Evolutionary conservation across 2,888 invertebrate genomes (phyloP), one percentile per base, ranked within the genome.

Genomic region (Hirtodrosophila confusa): DNA sequence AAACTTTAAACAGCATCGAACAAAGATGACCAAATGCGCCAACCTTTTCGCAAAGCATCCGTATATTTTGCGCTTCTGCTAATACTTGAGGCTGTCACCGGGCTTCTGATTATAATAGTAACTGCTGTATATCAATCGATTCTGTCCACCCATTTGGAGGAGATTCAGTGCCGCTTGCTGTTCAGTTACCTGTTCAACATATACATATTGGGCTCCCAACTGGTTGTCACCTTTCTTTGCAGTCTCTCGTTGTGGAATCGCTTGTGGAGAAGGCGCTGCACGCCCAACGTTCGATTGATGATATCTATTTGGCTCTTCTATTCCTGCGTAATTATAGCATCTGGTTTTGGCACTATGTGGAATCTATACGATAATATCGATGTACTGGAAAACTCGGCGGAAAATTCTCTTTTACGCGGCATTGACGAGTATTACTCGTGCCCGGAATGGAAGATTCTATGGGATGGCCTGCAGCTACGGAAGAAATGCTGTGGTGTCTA

Each of bases 361-460:
- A 78, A 80, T 5, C 45, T 90, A 3, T 74, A 86, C 10, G 40
- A 49, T 0, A 78, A 78, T 31, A 60, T 76, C n/a, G 63, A 76
- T 40, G 75, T 78, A 0, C 9, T 90, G 11, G 71, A 78, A 17
- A 75, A 29, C 17, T 54, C 75, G 11, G 79, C 85, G 9, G 88
- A 89, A 48, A 68, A 63, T 9, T 83, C 90, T 4, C 63, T 91
- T 11, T 57, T 75, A 3, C 76, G 78, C 12, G 91, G 92, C 23
- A 91, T 91, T 6, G 89, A 91, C 17, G 60, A 88, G 24, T 91
- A 91, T 53, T 91, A 90, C 51, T 53, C 80, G 0, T 85, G 88
- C 51, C 89, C 91, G 0, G 88, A 90, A 6, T 91, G 92, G 91
- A 90, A 91, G 33, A 70, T 91, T 0, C 53, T 91, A 0, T 91